Conservation (phyloP, 2,888 invertebrate genomes). For the Volucella zonaria region DNA sequence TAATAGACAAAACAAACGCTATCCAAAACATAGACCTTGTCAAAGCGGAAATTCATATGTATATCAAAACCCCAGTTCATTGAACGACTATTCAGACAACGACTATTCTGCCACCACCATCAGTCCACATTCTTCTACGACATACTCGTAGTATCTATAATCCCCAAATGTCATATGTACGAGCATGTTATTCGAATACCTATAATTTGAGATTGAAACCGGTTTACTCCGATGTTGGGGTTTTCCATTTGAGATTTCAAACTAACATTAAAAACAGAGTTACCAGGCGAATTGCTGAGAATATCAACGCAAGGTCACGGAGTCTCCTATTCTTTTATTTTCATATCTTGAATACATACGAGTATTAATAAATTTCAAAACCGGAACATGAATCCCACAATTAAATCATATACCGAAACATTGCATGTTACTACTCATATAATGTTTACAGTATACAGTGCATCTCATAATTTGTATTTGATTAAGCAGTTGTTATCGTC, state of each 20-base stretch:
- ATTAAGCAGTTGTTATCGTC: not conserved
- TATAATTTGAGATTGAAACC: not conserved
- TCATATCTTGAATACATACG: not conserved
- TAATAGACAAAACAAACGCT: too few species aligned
- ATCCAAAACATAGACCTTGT: not conserved
- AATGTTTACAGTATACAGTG: not conserved
- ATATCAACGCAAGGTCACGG: conserved; percentile 17
- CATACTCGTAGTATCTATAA: not conserved
- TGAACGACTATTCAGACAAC: conserved; percentile 18
- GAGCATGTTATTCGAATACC: not conserved
- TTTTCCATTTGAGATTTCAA: conserved; percentile 25
- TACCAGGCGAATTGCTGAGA: conserved; percentile 2
- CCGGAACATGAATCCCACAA: not conserved
- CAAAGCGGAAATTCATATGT: not conserved
- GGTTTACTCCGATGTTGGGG: conserved; percentile 19
- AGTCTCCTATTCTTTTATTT: not conserved
- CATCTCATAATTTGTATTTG: conserved; percentile 17
- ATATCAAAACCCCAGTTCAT: conserved; percentile 23
- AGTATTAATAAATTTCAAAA: conserved; percentile 5
- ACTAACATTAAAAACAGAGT: not conserved
- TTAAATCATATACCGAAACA: conserved; percentile 7
- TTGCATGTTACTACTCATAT: not conserved
- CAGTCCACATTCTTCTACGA: conserved; percentile 17
- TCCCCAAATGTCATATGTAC: conserved; percentile 13
- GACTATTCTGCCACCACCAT: not conserved